Conservation (phyloP, 2,888 invertebrate species). For the Tethea ocularis region DNA sequence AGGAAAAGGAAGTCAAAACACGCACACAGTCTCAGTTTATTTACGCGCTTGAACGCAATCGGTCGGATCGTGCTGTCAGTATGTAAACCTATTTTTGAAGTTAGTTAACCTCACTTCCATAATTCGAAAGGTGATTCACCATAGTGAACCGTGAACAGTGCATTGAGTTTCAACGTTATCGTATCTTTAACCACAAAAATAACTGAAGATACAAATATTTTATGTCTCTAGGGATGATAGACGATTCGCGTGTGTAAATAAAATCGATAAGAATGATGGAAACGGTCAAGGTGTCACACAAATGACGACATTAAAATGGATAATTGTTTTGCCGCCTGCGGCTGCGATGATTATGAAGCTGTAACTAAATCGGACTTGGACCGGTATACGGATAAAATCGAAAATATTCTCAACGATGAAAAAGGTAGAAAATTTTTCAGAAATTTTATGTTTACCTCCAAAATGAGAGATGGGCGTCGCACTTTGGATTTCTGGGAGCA, state of each 20-base stretch:
- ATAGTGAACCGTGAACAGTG: constrained; percentile 14
- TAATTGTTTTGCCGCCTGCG: constrained; percentile 76
- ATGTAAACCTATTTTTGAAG: constrained; percentile 68
- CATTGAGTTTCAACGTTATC: constrained; percentile 8
- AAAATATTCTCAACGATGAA: constrained; percentile 77
- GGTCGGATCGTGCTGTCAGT: constrained; percentile 34
- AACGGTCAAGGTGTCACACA: constrained; percentile 43
- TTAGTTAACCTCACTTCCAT: constrained; percentile 74
- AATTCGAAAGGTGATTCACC: constrained; percentile 59
- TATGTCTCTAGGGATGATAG: constrained; percentile 19
- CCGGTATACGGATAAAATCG: constrained; percentile 78
- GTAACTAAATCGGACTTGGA: constrained; percentile 77
- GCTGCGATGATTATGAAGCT: constrained; percentile 72
- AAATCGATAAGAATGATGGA: constrained; percentile 65
- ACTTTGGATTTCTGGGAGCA: constrained; percentile 73
- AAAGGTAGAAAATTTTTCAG: constrained; percentile 74
- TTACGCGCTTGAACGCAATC: constrained; percentile 57
- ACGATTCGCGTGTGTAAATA: constrained; percentile 19
- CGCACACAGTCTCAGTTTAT: constrained; percentile 58
- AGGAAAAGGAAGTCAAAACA: constrained; percentile 25
- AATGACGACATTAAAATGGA: constrained; percentile 67
- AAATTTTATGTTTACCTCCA: constrained; percentile 74
- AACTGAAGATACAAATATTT: constrained; percentile 16
- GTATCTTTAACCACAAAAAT: constrained; percentile 2
- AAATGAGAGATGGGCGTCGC: constrained; percentile 66